Conservation (phyloP, 2,888 invertebrate species). For the Thumatha senex region DNA sequence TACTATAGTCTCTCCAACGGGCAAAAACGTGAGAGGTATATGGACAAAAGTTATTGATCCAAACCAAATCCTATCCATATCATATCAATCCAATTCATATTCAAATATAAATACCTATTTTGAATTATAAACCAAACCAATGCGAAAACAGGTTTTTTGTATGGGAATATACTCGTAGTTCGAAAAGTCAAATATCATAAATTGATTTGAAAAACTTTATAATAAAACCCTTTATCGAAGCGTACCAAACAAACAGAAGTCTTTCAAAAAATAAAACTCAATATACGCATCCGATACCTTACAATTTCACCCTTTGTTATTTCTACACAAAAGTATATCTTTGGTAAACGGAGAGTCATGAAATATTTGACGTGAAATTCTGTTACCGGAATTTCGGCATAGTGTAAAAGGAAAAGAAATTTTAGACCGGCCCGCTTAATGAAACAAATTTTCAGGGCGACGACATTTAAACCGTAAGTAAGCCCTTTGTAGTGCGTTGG, state of each 20-base stretch:
- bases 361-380: constrained; percentile 58
- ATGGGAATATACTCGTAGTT: no score
- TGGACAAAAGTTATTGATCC: no score
- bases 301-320: constrained; percentile 57
- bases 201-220: constrained; percentile 15
- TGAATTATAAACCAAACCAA: no score
- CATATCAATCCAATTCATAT: no score
- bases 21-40: no score
- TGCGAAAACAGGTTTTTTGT: no score
- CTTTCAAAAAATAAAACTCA: constrained; percentile 44
- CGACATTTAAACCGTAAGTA: constrained; percentile 77
- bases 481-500: constrained; percentile 74
- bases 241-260: constrained; percentile 30
- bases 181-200: no score
- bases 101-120: no score
- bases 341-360: constrained; percentile 60
- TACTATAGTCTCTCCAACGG: no score
- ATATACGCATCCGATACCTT: constrained; percentile 52
- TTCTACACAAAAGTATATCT: constrained; percentile 51
- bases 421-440: constrained; percentile 69
- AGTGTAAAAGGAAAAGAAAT: constrained; percentile 65
- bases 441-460: constrained; percentile 79
- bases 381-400: constrained; percentile 55
- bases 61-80: no score
- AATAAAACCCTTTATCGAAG: constrained; percentile 22